These are phyloP conservation scores for Callitettix versicolor DNA, from an alignment of 1,140 invertebrate genomes.

Conservation along the genomic window DNA sequence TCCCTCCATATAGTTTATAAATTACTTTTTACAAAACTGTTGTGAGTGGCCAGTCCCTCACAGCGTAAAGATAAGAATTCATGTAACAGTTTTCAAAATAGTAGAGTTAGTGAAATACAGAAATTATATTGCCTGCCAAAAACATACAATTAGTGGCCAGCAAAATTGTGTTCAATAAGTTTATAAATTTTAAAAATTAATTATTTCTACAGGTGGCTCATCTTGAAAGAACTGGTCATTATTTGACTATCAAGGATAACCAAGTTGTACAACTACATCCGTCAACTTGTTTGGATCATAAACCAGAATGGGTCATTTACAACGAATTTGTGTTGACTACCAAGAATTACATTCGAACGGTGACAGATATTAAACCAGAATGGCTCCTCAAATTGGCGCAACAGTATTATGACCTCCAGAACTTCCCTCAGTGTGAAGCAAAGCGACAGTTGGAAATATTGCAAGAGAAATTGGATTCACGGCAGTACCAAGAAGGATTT, in stretches of 20 bases:
- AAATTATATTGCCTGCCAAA: too few species aligned
- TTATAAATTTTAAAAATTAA: too few species aligned
- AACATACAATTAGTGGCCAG: too few species aligned
- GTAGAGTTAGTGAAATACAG: too few species aligned
- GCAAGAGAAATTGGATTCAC: constrained; percentile 70
- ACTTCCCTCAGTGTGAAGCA: constrained; percentile 96
- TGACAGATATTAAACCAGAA: constrained; percentile 95
- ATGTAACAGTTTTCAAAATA: too few species aligned
- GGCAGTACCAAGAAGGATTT: constrained; percentile 79
- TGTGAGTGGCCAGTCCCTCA: too few species aligned
- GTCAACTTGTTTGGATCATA: constrained; percentile 96
- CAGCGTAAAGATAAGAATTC: too few species aligned
- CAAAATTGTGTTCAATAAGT: too few species aligned
- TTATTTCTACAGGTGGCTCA: constrained; percentile 68
- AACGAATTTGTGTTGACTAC: constrained; percentile 99
- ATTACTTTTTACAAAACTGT: too few species aligned
- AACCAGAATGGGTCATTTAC: constrained; percentile 99
- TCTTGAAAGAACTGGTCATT: constrained; percentile 90
- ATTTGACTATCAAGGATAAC: constrained; percentile 98
- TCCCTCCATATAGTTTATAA: too few species aligned
- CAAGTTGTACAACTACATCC: constrained; percentile 98
- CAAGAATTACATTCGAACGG: constrained; percentile 98
- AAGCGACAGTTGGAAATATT: constrained; percentile 82
- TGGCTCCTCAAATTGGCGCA: constrained; percentile 92
- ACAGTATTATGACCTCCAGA: constrained; percentile 95